Evolutionary conservation across 2,888 invertebrate species (phyloP), one percentile per base, ranked within the genome.

Genomic region (Eupsilia transversa): DNA sequence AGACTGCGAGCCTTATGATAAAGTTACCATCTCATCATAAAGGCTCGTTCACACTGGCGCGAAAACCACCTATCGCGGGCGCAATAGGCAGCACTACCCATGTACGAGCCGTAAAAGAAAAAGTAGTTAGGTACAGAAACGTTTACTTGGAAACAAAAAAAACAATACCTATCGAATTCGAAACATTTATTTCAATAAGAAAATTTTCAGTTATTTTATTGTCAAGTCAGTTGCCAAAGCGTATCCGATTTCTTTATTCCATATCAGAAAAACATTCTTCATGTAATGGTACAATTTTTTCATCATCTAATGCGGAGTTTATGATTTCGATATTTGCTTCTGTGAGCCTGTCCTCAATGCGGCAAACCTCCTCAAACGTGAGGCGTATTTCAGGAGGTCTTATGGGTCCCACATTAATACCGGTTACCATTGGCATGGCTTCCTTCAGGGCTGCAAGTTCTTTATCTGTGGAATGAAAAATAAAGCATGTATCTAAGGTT

Each of bases 111-210:
- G n/a, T n/a, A n/a, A n/a, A n/a, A n/a, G n/a, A n/a, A n/a, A n/a
- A n/a, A n/a, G n/a, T n/a, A n/a, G n/a, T n/a, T n/a, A n/a, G n/a
- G n/a, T n/a, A n/a, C n/a, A n/a, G n/a, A n/a, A n/a, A n/a, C n/a
- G n/a, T n/a, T n/a, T n/a, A n/a, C n/a, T n/a, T n/a, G n/a, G n/a
- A 59, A 59, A 59, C 59, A 12, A 33, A 57, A 57, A 57, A 33
- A 6, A 6, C 43, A 23, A 59, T 59, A n/a, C n/a, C n/a, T n/a
- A 23, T 59, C 3, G 27, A 30, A 43, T 7, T 64, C 23, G 23
- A 64, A 46, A 3, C 23, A 64, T 64, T 46, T 49, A 49, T 33
- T 64, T 30, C 4, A 43, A 46, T 33, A 14, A 2, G 17, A 20
- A 17, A 27, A 27, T 20, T 10, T 41, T 38, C 27, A 10, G 27